phyloP scores from a whole-genome alignment of 2,113 vertebrate genomes.

The Melospiza melodia region DNA sequence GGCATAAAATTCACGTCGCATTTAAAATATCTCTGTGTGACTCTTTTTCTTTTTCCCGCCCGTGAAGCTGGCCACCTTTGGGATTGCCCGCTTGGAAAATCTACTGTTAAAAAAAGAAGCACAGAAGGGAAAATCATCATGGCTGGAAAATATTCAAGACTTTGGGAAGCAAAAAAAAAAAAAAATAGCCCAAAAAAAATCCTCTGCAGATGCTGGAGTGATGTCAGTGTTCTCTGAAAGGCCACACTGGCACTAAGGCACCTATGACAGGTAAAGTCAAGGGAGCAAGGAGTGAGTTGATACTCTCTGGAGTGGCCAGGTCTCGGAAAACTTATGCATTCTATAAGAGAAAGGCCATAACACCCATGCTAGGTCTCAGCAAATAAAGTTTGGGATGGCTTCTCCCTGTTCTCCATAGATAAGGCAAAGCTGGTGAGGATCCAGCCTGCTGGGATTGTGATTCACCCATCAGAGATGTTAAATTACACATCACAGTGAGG shows the following conservation, averaged over 20 bases:
- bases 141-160: constrained; percentile 40
- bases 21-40: constrained; percentile 24
- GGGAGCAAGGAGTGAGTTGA: neutral
- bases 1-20: constrained; percentile 4
- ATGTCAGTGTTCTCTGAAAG: neutral
- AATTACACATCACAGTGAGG: neutral
- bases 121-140: neutral
- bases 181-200: neutral
- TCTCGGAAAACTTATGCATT: neutral
- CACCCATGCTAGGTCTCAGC: neutral
- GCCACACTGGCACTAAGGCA: neutral
- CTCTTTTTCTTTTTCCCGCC: neutral
- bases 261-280: neutral
- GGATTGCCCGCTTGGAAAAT: constrained; percentile 49
- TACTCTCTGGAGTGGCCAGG: neutral
- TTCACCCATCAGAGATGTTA: neutral
- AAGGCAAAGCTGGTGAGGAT: neutral
- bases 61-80: neutral
- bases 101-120: constrained; percentile 11
- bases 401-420: rapidly evolving
- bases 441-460: neutral
- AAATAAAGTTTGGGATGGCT: neutral
- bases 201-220: neutral
- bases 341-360: neutral
- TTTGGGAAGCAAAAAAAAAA: neutral